These are phyloP conservation scores for Cryptocephalus primarius DNA, from an alignment of 2,888 invertebrate genomes.

Conservation along the genomic window DNA sequence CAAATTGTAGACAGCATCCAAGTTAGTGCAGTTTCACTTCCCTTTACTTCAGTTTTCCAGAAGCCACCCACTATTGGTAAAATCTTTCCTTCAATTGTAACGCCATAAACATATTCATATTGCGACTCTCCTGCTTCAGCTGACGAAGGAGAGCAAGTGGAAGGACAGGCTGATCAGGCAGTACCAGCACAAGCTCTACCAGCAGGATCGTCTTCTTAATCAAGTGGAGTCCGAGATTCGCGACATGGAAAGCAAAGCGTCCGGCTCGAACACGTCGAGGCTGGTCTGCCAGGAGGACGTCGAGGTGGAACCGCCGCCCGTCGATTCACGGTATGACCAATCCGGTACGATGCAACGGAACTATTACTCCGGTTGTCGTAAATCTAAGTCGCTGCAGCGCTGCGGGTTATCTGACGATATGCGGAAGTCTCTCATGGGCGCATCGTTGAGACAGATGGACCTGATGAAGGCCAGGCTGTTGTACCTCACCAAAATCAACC, in stretches of 20 bases:
- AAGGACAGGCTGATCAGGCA: constrained; percentile 25
- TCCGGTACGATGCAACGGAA: background rate
- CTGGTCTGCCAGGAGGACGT: too few relatives aligned
- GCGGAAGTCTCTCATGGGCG: constrained; percentile 17
- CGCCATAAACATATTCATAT: background rate
- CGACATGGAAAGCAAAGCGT: constrained; percentile 18
- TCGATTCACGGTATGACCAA: constrained; percentile 28
- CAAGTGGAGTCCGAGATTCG: constrained; percentile 26
- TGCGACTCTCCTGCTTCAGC: constrained; percentile 7
- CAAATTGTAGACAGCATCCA: too few relatives aligned
- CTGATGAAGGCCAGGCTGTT: constrained; percentile 19
- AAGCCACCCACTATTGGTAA: too few relatives aligned
- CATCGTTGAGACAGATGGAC: constrained; percentile 22
- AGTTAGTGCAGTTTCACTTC: too few relatives aligned
- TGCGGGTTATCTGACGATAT: too few relatives aligned
- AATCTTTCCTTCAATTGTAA: too few relatives aligned
- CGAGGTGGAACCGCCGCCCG: constrained; percentile 7
- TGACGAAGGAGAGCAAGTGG: constrained; percentile 19
- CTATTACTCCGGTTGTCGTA: background rate
- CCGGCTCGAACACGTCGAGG: too few relatives aligned
- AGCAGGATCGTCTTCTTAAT: constrained; percentile 20
- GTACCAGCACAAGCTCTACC: constrained; percentile 24
- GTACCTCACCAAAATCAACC: constrained; percentile 17
- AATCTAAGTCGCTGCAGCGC: background rate
- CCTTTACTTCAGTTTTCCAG: too few relatives aligned